Evolutionary conservation across 2,888 invertebrate species (phyloP).

Genomic region (Ichneumoninae sp.): DNA sequence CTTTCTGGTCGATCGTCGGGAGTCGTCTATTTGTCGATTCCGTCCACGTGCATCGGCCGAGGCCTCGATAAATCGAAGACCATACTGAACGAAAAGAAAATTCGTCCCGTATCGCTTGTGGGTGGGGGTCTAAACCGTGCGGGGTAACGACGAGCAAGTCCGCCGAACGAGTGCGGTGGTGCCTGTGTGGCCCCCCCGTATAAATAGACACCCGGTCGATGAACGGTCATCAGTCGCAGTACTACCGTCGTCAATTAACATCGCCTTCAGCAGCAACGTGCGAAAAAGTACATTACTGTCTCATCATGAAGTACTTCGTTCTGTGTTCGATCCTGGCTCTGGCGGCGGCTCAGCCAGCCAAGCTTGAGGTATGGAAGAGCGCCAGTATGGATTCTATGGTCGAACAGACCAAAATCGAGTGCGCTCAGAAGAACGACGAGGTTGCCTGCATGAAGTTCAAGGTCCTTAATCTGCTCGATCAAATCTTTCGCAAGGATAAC

Average conservation of each 20-base stretch:
- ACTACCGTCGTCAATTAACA: slow-evolving; percentile 75
- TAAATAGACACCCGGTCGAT: slow-evolving; percentile 81
- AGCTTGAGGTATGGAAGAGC: slow-evolving; percentile 89
- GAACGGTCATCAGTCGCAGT: slow-evolving; percentile 82
- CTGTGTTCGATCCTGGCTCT: slow-evolving; percentile 86
- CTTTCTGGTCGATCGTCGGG: slow-evolving; percentile 23
- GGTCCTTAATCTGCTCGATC: slow-evolving; percentile 91
- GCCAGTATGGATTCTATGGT: slow-evolving; percentile 90
- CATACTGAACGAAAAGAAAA: slow-evolving; percentile 84
- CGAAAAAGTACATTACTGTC: slow-evolving; percentile 25
- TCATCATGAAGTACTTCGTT: slow-evolving; percentile 77
- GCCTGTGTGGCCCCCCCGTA: slow-evolving; percentile 75
- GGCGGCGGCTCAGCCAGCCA: slow-evolving; percentile 87
- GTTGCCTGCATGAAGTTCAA: slow-evolving; percentile 94
- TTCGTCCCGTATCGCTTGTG: slow-evolving; percentile 74
- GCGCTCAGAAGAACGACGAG: slow-evolving; percentile 91
- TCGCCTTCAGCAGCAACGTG: slow-evolving; percentile 68
- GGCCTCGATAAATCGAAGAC: slow-evolving; percentile 84
- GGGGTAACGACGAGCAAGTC: slow-evolving; percentile 50
- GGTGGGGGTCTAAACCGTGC: slow-evolving; percentile 73
- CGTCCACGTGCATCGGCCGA: slow-evolving; percentile 76
- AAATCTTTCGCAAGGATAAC: slow-evolving; percentile 91
- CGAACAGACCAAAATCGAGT: slow-evolving; percentile 91
- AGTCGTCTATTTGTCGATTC: slow-evolving; percentile 68
- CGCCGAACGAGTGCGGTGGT: slow-evolving; percentile 44